A percentile compares a stretch with the other conserved stretches of the same genome.
These are phyloP conservation scores for Thaumatotibia leucotreta DNA, from an alignment of 1,140 invertebrate genomes.

Conservation along the genomic window DNA sequence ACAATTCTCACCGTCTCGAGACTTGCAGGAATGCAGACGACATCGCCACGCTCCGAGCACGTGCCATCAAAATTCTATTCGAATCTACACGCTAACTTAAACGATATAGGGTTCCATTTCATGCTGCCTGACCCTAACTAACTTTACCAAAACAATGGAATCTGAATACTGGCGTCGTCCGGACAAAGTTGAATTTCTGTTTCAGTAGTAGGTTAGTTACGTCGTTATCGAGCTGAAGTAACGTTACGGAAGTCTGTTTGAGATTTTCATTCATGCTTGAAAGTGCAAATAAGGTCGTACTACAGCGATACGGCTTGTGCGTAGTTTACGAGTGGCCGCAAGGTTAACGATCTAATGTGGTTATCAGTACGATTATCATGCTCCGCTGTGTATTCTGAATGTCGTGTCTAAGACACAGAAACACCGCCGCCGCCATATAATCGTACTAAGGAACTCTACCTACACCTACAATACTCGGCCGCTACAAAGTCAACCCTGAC, in stretches of 20 bases:
- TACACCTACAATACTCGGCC: too few relatives aligned
- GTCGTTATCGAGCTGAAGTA: background rate
- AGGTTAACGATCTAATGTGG: background rate
- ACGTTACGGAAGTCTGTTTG: background rate
- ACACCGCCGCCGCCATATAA: too few relatives aligned
- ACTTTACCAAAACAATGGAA: background rate
- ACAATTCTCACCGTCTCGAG: background rate
- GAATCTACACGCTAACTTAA: background rate
- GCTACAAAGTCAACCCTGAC: too few relatives aligned
- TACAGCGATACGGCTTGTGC: slow-evolving; percentile 2
- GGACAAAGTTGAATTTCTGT: background rate
- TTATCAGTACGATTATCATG: background rate
- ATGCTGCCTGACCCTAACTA: background rate
- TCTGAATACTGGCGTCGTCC: background rate
- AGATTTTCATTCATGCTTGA: slow-evolving; percentile 12
- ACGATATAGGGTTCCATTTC: background rate
- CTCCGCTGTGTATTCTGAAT: background rate
- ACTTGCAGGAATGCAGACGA: background rate
- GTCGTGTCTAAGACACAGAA: too few relatives aligned
- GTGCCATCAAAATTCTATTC: background rate
- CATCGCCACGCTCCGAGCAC: background rate
- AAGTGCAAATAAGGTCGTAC: slow-evolving; percentile 7
- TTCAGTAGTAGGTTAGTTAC: background rate
- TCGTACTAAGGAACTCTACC: too few relatives aligned
- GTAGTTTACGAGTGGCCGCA: background rate